Evolutionary conservation across 2,888 invertebrate genomes (phyloP).

Genomic region (Blastobasis adustella): DNA sequence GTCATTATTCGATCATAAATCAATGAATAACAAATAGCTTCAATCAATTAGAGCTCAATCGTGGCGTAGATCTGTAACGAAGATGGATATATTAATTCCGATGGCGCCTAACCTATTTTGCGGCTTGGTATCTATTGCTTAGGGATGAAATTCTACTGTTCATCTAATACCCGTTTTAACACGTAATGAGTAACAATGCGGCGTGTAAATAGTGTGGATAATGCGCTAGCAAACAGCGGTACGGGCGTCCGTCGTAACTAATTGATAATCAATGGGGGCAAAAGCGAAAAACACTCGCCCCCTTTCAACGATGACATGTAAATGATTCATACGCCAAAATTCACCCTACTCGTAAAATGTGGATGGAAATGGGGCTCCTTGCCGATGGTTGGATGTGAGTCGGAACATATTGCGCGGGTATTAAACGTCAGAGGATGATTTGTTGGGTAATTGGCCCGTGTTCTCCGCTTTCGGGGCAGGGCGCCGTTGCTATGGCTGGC

Average conservation of each 20-base stretch:
- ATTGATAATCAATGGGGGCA: conserved; percentile 70
- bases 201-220: conserved; percentile 70
- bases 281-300: conserved; percentile 36
- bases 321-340: conserved; percentile 60
- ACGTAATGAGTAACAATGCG: conserved; percentile 49
- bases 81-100: conserved; percentile 63
- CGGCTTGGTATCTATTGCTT: no score
- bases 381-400: conserved; percentile 46
- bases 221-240: conserved; percentile 61
- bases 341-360: conserved; percentile 29
- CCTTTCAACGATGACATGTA: conserved; percentile 52
- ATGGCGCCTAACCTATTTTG: no score
- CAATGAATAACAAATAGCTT: conserved; percentile 61
- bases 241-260: conserved; percentile 57
- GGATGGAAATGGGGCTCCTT: conserved; percentile 33
- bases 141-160: conserved; percentile 3
- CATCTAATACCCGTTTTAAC: conserved; percentile 30
- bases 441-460: conserved; percentile 70
- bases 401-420: conserved; percentile 69
- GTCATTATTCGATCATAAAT: conserved; percentile 63
- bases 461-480: conserved; percentile 44
- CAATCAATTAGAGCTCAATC: conserved; percentile 62
- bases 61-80: conserved; percentile 69
- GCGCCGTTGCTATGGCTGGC: conserved; percentile 47
- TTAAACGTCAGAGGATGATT: conserved; percentile 71